Evolutionary conservation across 2,888 invertebrate genomes (phyloP), one percentile per base, ranked within the genome.

Genomic region (Cephus pygmeus): DNA sequence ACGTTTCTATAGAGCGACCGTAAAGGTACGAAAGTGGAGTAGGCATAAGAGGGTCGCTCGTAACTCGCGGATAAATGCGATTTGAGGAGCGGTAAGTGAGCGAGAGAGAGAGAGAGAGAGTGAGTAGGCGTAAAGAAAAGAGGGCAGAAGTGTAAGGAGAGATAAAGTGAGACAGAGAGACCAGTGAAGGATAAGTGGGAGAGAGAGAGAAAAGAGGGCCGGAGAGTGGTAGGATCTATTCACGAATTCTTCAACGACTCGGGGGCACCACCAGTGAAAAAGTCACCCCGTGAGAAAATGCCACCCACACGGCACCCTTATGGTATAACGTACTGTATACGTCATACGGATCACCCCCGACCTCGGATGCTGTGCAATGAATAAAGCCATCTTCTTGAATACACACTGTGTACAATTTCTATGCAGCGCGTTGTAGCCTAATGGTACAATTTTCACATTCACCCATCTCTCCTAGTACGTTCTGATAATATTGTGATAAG

Each of bases 11-110:
- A 83, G 87, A 82, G 77, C 81, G 82, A 79, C 85, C 85, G 86
- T 85, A 87, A 87, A 87, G 87, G 86, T 85, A 86, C 84, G 86
- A 86, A 88, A 87, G 86, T 87, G 85, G 85, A 87, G 87, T 86
- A 85, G 86, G 86, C 86, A 87, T 83, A 84, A 82, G 84, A 84
- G 85, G 85, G 83, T 83, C 85, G 85, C 82, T 83, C 85, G 87
- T 88, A 88, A 88, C 88, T 88, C 85, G 87, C 87, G 88, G 85
- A 87, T 89, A 89, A 90, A 89, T 88, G 88, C 88, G 88, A 89
- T 88, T 88, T 86, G 83, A 88, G 86, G 84, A 83, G 85, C 83
- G 40, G 40, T 15, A 40, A 40, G 40, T 15, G 77, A 77, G 81
- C 74, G 75, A 79, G 80, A 80, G 76, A 78, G 78, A 73, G 79